Evolutionary conservation across 2,797 vertebrate species (phyloP).

Genomic region (Phyllotis vaccarum): DNA sequence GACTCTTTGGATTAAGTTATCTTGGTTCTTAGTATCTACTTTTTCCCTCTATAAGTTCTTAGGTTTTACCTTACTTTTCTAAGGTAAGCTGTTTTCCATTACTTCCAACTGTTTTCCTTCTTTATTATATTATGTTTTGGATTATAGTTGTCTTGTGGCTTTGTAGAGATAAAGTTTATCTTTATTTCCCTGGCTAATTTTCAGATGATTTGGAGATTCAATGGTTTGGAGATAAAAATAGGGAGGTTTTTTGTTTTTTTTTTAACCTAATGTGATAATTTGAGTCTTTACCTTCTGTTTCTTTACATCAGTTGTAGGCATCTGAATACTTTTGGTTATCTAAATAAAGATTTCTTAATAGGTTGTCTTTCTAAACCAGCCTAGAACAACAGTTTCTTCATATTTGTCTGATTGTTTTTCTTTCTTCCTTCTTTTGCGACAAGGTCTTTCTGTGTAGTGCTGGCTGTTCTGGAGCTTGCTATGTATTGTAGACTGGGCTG

Average conservation of each 20-base stretch:
- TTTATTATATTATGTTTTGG: conserved; percentile 21
- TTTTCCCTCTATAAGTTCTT: background rate
- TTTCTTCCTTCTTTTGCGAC: background rate
- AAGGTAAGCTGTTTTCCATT: conserved; percentile 30
- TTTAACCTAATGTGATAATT: background rate
- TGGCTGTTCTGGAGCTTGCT: background rate
- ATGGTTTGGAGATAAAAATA: background rate
- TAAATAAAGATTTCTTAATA: conserved; percentile 11
- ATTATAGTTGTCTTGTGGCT: background rate
- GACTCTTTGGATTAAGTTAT: conserved; percentile 22
- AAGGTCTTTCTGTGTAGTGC: background rate
- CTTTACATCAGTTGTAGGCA: background rate
- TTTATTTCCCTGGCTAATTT: conserved; percentile 7
- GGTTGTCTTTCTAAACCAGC: conserved; percentile 12
- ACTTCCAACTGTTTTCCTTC: background rate
- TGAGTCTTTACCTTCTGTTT: conserved; percentile 43
- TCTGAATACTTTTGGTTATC: conserved; percentile 40
- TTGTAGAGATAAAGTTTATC: background rate
- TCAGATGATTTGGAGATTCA: conserved; percentile 4
- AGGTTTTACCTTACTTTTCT: background rate
- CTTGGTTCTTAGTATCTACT: conserved; percentile 30
- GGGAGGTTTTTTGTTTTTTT: background rate
- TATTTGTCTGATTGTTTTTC: background rate
- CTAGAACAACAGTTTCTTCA: conserved; percentile 18
- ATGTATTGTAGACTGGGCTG: background rate